Evolutionary conservation across 2,797 vertebrate species (phyloP), one percentile per base, ranked within the genome.

Genomic region (Craterocephalus amniculus): DNA sequence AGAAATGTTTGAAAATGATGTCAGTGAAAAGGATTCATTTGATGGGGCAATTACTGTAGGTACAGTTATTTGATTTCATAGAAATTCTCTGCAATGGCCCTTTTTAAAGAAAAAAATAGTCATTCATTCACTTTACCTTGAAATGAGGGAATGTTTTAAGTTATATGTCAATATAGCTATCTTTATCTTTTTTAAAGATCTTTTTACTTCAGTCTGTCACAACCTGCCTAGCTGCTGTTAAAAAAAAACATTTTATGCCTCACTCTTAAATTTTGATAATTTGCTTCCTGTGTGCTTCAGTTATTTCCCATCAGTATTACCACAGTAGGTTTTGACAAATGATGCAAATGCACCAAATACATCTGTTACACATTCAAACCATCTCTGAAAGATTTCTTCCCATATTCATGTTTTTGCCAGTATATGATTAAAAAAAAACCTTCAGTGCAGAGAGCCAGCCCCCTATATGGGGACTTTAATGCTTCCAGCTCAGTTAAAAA

Each of bases 1-100:
- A 72, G 80, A 87, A 80, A 69, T 76, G 80, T 84, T 86, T 70
- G 26, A 86, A 66, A 76, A 78, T 88, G 83, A 90, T 83, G 76
- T 91, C 81, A 83, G 72, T 22, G 66, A 85, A 80, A 82, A 76
- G 59, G 77, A 82, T 72, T 79, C 43, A 70, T 81, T 86, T 77
- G 67, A 89, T 80, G 18, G 55, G 69, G 62, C 70, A 87, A 86
- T 87, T 84, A n/a, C n/a, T n/a, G n/a, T n/a, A 83, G 68, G 58
- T 20, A 18, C 24, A 14, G 58, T 74, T 74, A 72, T 86, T 85
- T 78, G 67, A 83, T 89, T 89, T 84, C 72, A 83, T 29, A 68
- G 64, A 80, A 67, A 70, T 26, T 73, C 65, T 78, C 26, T 34
- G 61, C 29, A 58, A 6, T 59, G 58, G 62, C n/a, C 64, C 24